Evolutionary conservation across 2,113 vertebrate genomes (phyloP).

Genomic region (Paradisaea rubra): DNA sequence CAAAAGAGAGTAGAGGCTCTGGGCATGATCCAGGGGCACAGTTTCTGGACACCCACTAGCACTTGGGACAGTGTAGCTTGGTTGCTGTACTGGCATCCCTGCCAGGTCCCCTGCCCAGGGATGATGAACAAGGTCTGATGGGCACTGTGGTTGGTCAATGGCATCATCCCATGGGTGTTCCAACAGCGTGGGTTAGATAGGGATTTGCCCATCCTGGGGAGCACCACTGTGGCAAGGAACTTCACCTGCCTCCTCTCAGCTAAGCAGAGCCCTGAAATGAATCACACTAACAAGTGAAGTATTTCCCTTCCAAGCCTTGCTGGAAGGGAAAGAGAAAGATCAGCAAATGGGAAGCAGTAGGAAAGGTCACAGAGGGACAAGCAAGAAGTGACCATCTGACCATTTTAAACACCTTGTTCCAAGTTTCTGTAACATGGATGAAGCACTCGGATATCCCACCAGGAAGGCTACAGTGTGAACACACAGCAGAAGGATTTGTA

Average conservation of each 20-base stretch:
- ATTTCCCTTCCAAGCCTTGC: neutral
- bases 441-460: neutral
- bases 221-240: neutral
- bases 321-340: neutral
- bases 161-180: neutral
- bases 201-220: neutral
- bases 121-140: neutral
- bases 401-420: neutral
- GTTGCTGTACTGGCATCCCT: rapidly evolving
- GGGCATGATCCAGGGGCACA: neutral
- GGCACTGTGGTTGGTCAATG: neutral
- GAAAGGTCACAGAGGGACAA: neutral
- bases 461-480: neutral
- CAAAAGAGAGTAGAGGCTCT: neutral
- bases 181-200: rapidly evolving
- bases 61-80: neutral
- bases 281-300: neutral
- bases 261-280: neutral
- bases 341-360: neutral
- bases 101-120: neutral
- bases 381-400: neutral
- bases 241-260: neutral
- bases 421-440: neutral
- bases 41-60: neutral
- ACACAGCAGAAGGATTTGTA: neutral